Percentiles rank a stretch among this genome's conserved stretches.
Evolutionary conservation across 2,113 vertebrate genomes (phyloP).

Genomic region (Hemiprocne comata): DNA sequence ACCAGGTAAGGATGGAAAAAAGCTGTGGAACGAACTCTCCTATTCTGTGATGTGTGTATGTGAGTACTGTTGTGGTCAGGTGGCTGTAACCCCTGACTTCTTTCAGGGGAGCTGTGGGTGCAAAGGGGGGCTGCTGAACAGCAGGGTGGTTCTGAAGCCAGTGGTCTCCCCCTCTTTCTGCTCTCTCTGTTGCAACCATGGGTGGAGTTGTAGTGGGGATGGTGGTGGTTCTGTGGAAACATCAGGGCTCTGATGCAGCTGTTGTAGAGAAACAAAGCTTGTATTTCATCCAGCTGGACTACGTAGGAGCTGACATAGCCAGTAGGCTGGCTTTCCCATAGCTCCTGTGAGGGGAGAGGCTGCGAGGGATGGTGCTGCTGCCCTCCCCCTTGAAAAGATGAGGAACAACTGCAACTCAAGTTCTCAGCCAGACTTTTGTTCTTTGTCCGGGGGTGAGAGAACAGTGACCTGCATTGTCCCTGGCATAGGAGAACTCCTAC

Average conservation of each 20-base stretch:
- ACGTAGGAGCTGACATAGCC: background rate
- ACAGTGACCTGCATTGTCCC: slow-evolving; percentile 12
- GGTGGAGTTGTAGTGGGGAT: background rate
- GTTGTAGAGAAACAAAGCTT: background rate
- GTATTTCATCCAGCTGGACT: background rate
- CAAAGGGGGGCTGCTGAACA: background rate
- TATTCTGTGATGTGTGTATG: accelerated
- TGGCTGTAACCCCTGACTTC: background rate
- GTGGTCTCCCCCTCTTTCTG: background rate
- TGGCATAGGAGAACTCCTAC: background rate
- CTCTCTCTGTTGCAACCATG: accelerated
- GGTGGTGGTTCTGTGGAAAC: background rate
- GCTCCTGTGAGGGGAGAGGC: background rate
- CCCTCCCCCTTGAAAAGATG: background rate
- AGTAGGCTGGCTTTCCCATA: background rate
- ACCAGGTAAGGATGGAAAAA: slow-evolving; percentile 70
- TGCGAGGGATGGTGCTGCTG: background rate
- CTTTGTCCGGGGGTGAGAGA: background rate
- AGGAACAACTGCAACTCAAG: background rate
- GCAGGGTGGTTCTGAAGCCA: background rate
- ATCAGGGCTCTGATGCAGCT: background rate
- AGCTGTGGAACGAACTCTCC: background rate
- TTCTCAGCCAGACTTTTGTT: background rate
- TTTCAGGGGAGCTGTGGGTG: background rate
- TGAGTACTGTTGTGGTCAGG: background rate